Conservation (phyloP, 2,797 vertebrate species). For the Gymnodraco acuticeps region DNA sequence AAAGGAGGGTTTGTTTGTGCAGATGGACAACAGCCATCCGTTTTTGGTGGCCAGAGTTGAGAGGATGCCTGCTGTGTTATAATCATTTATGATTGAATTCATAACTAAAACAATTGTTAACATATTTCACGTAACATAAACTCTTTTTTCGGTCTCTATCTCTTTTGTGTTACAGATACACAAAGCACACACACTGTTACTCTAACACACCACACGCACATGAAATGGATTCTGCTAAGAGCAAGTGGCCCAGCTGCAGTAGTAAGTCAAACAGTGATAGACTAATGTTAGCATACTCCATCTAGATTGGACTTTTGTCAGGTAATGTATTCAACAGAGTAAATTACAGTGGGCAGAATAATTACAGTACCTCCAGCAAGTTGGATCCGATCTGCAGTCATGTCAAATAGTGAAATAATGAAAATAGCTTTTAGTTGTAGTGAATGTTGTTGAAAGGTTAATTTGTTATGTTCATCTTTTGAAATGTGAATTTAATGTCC, state of each 20-base stretch:
- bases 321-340: slow-evolving; percentile 30
- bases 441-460: slow-evolving; percentile 7
- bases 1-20: neutral
- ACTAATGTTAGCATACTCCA: slow-evolving; percentile 36
- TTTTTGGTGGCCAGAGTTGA: neutral
- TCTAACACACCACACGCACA: slow-evolving; percentile 6
- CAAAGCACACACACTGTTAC: neutral
- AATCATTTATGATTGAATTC: neutral
- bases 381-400: slow-evolving; percentile 19
- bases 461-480: slow-evolving; percentile 20
- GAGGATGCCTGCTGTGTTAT: neutral
- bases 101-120: neutral
- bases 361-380: slow-evolving; percentile 36
- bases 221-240: slow-evolving; percentile 24
- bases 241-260: slow-evolving; percentile 25
- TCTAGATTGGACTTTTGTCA: slow-evolving; percentile 35
- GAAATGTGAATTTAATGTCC: neutral
- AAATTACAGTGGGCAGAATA: slow-evolving; percentile 38
- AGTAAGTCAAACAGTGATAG: slow-evolving; percentile 34
- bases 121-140: neutral
- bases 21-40: neutral
- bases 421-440: slow-evolving; percentile 14
- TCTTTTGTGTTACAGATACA: neutral
- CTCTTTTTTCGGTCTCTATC: neutral
- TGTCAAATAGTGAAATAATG: slow-evolving; percentile 14